Evolutionary conservation across 2,113 vertebrate species (phyloP).

Genomic region (Talpa occidentalis): DNA sequence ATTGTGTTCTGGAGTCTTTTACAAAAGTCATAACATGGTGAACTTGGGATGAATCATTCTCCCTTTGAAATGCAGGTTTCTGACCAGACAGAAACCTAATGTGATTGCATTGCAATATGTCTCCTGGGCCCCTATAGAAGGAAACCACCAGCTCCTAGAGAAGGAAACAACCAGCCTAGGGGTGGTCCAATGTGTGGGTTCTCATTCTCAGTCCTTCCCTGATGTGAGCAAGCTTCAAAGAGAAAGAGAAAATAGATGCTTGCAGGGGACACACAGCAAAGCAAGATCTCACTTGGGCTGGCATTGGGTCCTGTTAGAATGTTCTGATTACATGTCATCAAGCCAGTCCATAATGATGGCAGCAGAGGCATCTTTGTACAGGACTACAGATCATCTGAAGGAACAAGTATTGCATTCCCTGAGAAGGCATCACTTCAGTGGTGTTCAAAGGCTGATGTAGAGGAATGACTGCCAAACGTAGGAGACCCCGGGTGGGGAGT

Average conservation of each 20-base stretch:
- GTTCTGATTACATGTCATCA: not conserved
- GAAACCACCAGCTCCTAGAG: slow-evolving; percentile 34
- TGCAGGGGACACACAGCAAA: not conserved
- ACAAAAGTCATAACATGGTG: slow-evolving; percentile 70
- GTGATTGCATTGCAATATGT: not conserved
- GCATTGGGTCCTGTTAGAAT: not conserved
- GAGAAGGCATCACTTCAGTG: not conserved
- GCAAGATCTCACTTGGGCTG: not conserved
- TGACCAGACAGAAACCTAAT: slow-evolving; percentile 44
- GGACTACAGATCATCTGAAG: not conserved
- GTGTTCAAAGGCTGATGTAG: not conserved
- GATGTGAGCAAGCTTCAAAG: slow-evolving; percentile 48
- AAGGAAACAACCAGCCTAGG: slow-evolving; percentile 48
- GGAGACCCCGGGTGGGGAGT: not conserved
- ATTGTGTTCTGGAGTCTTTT: slow-evolving; percentile 73
- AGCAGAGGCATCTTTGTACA: not conserved
- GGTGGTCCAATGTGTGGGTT: not conserved
- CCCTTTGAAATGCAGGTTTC: slow-evolving; percentile 56
- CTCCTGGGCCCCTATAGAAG: slow-evolving; percentile 35
- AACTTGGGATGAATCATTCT: slow-evolving; percentile 74
- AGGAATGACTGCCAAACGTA: not conserved
- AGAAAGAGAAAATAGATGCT: slow-evolving; percentile 7
- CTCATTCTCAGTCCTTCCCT: slow-evolving; percentile 15
- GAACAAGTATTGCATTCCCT: not conserved
- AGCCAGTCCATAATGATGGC: not conserved